Evolutionary conservation across 2,113 vertebrate species (phyloP), one percentile per base, ranked within the genome.

Genomic region (Sterrhoptilus dennistouni): DNA sequence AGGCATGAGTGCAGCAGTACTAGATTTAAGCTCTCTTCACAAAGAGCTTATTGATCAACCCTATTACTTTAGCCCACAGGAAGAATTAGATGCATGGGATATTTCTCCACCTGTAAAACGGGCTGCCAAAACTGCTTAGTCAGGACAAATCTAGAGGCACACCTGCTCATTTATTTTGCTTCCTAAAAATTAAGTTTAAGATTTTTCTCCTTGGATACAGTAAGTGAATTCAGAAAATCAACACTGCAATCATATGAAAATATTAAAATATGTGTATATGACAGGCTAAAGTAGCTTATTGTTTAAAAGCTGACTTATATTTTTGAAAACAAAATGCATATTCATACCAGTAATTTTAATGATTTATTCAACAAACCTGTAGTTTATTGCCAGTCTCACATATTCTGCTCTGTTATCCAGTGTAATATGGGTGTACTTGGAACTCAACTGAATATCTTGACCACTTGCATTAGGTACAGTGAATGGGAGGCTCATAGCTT

Each of bases 401-500:
- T 99, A 99, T 93, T 99, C 99, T 0, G 99, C 98, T 3, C 99
- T 99, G 79, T 99, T 99, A 95, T 99, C 99, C 97, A 99, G 97
- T 35, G 99, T 99, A 95, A 99, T 99, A 93, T 99, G 99, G 3
- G 99, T 98, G 87, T 99, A 97, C 96, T 99, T 99, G 93, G 99
- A 99, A 98, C 99, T 99, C 96, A 99, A 77, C 94, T 99, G 99
- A 95, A 99, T 98, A 96, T 99, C 99, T 84, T 99, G 99, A 50
- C 99, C 99, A 28, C 99, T 99, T 78, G 99, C 99, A 36, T 98
- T 99, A 65, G 99, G 99, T 94, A 99, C 99, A 0, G 99, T 99
- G 97, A 99, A 99, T 29, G 99, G 99, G 53, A 99, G 97, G 28
- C 99, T 99, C 99, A 99, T 99, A 81, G 98, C 99, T 96, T 99